Percentiles rank a stretch among this genome's conserved stretches.
Evolutionary conservation across 2,797 vertebrate species (phyloP).

Genomic region (Sylvilagus floridanus): DNA sequence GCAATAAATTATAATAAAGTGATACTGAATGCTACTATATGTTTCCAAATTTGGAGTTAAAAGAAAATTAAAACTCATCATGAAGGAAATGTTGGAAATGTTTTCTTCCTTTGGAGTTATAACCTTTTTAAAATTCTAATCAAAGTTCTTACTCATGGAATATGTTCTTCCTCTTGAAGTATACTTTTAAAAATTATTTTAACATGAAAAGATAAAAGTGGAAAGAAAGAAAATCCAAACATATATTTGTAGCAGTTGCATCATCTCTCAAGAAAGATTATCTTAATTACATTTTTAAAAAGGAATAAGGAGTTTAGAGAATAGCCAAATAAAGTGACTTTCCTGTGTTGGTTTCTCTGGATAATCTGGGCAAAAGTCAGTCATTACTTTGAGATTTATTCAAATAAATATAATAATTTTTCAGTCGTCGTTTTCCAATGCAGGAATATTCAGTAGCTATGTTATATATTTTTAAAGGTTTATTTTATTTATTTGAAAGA

Average conservation of each 20-base stretch:
- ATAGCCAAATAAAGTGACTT: background rate
- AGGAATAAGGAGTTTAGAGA: background rate
- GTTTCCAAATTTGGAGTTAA: background rate
- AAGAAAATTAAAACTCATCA: background rate
- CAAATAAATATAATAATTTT: background rate
- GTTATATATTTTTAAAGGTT: background rate
- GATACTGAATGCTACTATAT: background rate
- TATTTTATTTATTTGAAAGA: too few species aligned
- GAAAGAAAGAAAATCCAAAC: background rate
- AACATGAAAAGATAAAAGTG: background rate
- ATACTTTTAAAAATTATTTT: slow-evolving; percentile 5
- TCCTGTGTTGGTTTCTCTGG: background rate
- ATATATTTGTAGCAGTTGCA: background rate
- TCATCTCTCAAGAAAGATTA: slow-evolving; percentile 14
- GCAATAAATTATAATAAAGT: background rate
- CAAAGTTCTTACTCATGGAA: slow-evolving; percentile 4
- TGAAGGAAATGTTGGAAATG: background rate
- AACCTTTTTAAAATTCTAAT: background rate
- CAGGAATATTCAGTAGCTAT: background rate
- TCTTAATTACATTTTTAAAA: slow-evolving; percentile 2
- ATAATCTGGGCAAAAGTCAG: background rate
- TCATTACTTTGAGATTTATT: background rate
- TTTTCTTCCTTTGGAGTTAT: background rate
- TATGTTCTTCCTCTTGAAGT: slow-evolving; percentile 35
- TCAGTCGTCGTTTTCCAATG: background rate